A percentile compares a stretch with the other conserved stretches of the same genome.
These are phyloP conservation scores for Ditula angustiorana DNA, from an alignment of 2,888 invertebrate genomes.

Conservation along the genomic window DNA sequence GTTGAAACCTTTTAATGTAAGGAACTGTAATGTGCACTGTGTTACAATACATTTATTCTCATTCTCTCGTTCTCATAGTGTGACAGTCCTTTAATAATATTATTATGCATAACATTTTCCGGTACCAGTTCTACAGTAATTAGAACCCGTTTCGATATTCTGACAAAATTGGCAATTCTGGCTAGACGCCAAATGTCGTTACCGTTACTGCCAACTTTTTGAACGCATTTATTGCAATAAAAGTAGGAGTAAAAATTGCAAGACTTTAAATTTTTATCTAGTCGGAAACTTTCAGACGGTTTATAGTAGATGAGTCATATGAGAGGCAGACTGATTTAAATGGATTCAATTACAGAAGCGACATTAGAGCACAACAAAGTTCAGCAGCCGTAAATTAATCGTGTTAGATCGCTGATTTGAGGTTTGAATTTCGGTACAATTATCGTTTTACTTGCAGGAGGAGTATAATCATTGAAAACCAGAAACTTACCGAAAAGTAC, in stretches of 20 bases:
- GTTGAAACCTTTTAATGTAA: no score
- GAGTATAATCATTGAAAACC: neutral
- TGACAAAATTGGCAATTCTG: neutral
- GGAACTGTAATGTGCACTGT: no score
- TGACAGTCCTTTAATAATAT: no score
- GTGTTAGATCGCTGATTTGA: neutral
- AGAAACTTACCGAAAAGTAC: no score
- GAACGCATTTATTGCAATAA: neutral
- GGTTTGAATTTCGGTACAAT: neutral
- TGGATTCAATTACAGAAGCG: slow-evolving; percentile 1
- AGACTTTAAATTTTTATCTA: no score
- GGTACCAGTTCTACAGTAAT: neutral
- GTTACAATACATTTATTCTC: no score
- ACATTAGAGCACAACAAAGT: slow-evolving; percentile 4
- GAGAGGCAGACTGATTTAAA: neutral
- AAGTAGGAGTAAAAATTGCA: no score
- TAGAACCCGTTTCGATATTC: neutral
- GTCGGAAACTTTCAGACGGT: no score
- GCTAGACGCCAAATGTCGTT: neutral
- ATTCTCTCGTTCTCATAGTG: no score
- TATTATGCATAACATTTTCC: no score
- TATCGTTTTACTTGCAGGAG: neutral
- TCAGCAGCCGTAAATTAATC: neutral
- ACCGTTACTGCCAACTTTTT: neutral
- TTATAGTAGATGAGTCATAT: slow-evolving; percentile 1